Conservation (phyloP, 2,113 vertebrate genomes). For the Perccottus glenii region DNA sequence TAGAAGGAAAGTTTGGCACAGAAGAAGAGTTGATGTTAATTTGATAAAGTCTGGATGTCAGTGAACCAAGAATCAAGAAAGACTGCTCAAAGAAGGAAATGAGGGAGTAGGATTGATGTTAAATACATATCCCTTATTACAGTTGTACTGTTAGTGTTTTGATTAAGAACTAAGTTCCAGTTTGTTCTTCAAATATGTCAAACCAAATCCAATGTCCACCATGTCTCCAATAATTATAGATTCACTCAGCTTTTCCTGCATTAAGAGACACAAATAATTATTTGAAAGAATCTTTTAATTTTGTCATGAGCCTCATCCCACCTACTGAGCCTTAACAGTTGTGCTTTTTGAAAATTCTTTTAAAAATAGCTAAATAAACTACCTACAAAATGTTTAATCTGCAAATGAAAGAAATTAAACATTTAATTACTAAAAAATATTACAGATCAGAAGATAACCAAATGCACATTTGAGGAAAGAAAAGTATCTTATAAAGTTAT, state of each 20-base stretch:
- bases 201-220: too few species aligned
- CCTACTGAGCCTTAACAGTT: constrained; percentile 40
- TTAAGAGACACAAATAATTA: too few species aligned
- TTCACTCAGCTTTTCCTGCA: too few species aligned
- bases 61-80: not conserved
- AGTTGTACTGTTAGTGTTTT: too few species aligned
- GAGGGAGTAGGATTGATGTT: too few species aligned
- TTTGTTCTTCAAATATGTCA: too few species aligned
- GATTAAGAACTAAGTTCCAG: too few species aligned
- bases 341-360: constrained; percentile 37
- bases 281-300: constrained; percentile 9
- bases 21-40: too few species aligned
- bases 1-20: too few species aligned
- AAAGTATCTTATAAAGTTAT: constrained; percentile 1
- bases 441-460: constrained; percentile 66
- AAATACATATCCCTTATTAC: too few species aligned
- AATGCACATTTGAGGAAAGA: constrained; percentile 72
- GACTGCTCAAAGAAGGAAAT: not conserved
- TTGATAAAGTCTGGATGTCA: too few species aligned
- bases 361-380: constrained; percentile 44
- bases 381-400: constrained; percentile 63
- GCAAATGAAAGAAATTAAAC: constrained; percentile 51
- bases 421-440: constrained; percentile 61
- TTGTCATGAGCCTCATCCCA: constrained; percentile 76
- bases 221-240: too few species aligned